Conservation (phyloP, 1,140 invertebrate genomes). For the Oscheius sp. region DNA sequence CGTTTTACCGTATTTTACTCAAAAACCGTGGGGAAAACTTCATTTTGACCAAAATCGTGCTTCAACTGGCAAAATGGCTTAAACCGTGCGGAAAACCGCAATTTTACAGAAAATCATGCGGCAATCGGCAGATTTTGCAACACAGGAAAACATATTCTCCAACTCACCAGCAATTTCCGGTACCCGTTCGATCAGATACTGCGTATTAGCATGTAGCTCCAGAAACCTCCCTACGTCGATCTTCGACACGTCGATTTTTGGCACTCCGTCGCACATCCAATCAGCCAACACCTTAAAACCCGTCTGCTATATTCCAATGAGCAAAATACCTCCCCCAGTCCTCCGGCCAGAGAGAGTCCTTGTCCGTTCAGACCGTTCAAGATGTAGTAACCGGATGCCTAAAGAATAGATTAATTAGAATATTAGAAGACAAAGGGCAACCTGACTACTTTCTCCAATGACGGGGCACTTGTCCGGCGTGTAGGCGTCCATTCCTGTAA, state of each 20-base stretch:
- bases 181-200: slow-evolving; percentile 86
- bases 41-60: no score
- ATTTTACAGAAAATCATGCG: no score
- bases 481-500: slow-evolving; percentile 86
- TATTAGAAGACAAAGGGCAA: slow-evolving; percentile 57
- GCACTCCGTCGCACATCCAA: slow-evolving; percentile 79
- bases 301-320: background rate
- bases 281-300: slow-evolving; percentile 70
- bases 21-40: no score
- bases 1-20: no score
- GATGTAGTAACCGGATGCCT: slow-evolving; percentile 89
- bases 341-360: slow-evolving; percentile 85
- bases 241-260: slow-evolving; percentile 79
- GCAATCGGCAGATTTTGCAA: slow-evolving; percentile 29
- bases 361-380: slow-evolving; percentile 92
- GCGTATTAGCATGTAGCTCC: slow-evolving; percentile 88
- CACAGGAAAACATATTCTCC: slow-evolving; percentile 50
- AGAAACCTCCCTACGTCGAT: slow-evolving; percentile 88
- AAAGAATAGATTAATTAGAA: slow-evolving; percentile 1
- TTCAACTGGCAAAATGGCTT: no score
- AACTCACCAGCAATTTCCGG: slow-evolving; percentile 88
- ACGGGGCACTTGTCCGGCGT: slow-evolving; percentile 73
- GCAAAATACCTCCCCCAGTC: slow-evolving; percentile 78
- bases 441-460: slow-evolving; percentile 85
- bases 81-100: no score